Evolutionary conservation across 2,888 invertebrate species (phyloP).

Genomic region (Elgonia sp.): DNA sequence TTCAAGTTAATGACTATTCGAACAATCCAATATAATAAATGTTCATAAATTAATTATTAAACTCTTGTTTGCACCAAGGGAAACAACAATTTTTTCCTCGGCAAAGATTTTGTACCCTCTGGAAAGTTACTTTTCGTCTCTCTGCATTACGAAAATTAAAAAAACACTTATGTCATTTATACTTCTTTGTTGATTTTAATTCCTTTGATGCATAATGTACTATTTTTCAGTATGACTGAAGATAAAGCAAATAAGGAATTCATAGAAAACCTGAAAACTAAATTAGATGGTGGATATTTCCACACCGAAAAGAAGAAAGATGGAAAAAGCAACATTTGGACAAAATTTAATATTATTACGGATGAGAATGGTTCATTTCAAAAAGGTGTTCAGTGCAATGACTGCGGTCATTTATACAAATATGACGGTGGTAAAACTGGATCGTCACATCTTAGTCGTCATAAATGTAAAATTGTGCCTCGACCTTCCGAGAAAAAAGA

Average conservation of each 20-base stretch:
- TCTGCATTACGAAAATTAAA: too few species aligned
- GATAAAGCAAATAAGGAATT: neutral
- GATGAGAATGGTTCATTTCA: constrained; percentile 17
- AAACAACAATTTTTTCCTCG: too few species aligned
- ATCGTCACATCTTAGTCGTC: constrained; percentile 3
- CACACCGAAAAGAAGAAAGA: neutral
- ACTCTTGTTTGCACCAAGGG: too few species aligned
- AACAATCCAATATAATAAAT: too few species aligned
- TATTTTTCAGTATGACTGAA: neutral
- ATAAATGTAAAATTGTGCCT: constrained; percentile 1
- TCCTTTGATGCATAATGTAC: too few species aligned
- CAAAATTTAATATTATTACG: constrained; percentile 11
- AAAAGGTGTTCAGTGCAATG: constrained; percentile 25
- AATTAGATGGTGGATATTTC: neutral
- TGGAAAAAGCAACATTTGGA: constrained; percentile 9
- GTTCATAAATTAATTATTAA: too few species aligned
- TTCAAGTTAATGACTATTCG: too few species aligned
- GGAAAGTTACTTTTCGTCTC: too few species aligned
- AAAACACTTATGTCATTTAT: too few species aligned
- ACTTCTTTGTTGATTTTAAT: too few species aligned
- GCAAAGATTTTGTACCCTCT: too few species aligned
- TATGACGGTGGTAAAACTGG: constrained; percentile 22
- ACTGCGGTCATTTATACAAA: constrained; percentile 8
- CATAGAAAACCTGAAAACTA: neutral
- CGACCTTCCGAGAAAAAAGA: neutral